phyloP scores from a whole-genome alignment of 2,888 invertebrate genomes.

The Willowsia nigromaculata region DNA sequence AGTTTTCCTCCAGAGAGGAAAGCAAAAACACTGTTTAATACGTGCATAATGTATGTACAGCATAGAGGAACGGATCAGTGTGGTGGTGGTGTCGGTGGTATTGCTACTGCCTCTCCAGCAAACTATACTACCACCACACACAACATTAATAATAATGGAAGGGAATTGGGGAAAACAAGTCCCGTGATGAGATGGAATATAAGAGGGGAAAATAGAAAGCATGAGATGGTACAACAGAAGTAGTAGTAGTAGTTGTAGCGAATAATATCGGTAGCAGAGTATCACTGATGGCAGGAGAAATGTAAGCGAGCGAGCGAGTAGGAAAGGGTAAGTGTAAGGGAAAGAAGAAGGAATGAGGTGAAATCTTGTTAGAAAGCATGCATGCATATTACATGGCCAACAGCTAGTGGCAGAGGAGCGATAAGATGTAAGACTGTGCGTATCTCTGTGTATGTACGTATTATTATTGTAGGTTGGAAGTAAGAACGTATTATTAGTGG shows the following conservation, averaged over 20 bases:
- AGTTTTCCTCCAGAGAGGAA: conserved; percentile 30
- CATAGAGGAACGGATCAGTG: neutral
- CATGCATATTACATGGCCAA: conserved; percentile 36
- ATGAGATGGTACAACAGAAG: neutral
- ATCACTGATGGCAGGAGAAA: neutral
- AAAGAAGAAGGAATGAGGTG: conserved; percentile 45
- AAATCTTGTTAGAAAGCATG: conserved; percentile 57
- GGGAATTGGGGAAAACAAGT: conserved; percentile 55
- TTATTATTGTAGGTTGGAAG: too few species aligned
- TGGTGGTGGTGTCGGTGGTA: neutral
- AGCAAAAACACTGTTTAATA: conserved; percentile 12
- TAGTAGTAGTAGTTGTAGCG: neutral
- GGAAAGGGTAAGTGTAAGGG: neutral
- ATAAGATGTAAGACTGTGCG: neutral
- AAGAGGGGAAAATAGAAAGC: conserved; percentile 52
- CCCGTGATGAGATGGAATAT: conserved; percentile 19
- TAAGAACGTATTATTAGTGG: too few species aligned
- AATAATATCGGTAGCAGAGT: neutral
- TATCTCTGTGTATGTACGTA: too few species aligned
- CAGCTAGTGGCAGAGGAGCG: neutral
- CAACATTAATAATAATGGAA: conserved; percentile 54
- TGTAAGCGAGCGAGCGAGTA: neutral
- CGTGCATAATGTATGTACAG: conserved; percentile 9
- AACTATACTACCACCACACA: conserved; percentile 1
- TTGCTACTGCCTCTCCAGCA: neutral